Percentiles rank a stretch among this genome's conserved stretches.
phyloP scores from a whole-genome alignment of 1,140 invertebrate species.

The Armadillidium nasatum region DNA sequence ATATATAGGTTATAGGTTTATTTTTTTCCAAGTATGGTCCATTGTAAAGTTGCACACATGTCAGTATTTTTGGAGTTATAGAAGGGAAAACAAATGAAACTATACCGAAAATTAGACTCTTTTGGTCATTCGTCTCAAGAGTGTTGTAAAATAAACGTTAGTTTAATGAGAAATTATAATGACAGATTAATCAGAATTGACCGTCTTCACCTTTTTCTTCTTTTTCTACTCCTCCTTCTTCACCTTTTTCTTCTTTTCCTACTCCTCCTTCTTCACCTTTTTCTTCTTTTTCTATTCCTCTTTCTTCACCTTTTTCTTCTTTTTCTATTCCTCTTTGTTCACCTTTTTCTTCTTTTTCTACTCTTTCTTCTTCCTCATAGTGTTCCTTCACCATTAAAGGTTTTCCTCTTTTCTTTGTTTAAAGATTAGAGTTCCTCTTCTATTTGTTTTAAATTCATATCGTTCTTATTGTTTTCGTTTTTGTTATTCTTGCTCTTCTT shows the following conservation, averaged over 20 bases:
- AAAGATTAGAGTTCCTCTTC: too few species aligned
- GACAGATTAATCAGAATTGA: slow-evolving; percentile 6
- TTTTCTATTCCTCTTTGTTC: not conserved
- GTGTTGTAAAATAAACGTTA: slow-evolving; percentile 6
- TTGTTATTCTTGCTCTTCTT: not conserved
- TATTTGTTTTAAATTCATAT: too few species aligned
- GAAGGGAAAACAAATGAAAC: too few species aligned
- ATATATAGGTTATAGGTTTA: too few species aligned
- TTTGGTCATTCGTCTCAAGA: not conserved
- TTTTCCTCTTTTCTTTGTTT: too few species aligned
- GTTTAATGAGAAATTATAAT: slow-evolving; percentile 14
- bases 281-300: not conserved
- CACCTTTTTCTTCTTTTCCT: not conserved
- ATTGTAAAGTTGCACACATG: too few species aligned
- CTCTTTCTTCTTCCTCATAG: not conserved
- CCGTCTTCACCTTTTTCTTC: not conserved
- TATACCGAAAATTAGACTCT: too few species aligned
- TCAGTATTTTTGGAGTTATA: too few species aligned
- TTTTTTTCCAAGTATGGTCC: too few species aligned
- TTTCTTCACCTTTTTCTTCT: not conserved
- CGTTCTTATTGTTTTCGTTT: not conserved
- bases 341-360: not conserved
- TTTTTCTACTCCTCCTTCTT: not conserved
- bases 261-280: not conserved
- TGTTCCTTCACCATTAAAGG: not conserved